phyloP scores from a whole-genome alignment of 2,113 vertebrate genomes.

The Cisticola juncidis region DNA sequence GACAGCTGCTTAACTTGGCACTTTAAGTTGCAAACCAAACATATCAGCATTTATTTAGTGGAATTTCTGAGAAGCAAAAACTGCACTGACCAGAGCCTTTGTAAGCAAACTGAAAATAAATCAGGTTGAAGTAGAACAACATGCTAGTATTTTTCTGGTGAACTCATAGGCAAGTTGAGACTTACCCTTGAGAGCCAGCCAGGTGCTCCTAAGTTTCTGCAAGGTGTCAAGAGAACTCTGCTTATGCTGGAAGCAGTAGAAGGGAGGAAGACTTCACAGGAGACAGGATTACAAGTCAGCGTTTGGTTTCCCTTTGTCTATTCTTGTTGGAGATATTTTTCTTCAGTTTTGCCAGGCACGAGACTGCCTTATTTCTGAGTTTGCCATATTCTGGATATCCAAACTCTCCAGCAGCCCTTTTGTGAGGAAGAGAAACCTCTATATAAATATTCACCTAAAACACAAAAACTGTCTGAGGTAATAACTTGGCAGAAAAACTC shows the following conservation, averaged over 20 bases:
- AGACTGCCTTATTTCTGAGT: not conserved
- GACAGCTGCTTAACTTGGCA: slow-evolving; percentile 32
- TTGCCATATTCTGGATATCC: not conserved
- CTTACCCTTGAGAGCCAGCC: not conserved
- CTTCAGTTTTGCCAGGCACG: not conserved
- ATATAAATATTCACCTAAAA: not conserved
- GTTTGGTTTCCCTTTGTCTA: not conserved
- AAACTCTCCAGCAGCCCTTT: not conserved
- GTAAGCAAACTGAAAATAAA: not conserved
- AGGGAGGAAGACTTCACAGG: not conserved
- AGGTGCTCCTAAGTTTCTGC: not conserved
- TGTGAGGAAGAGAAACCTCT: not conserved
- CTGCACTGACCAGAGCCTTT: not conserved
- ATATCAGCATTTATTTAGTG: not conserved
- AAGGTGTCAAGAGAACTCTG: not conserved
- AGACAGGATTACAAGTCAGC: not conserved
- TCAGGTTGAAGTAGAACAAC: not conserved
- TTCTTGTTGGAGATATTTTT: not conserved
- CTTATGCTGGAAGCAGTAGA: not conserved
- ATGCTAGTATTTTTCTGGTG: not conserved
- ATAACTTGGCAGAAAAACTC: not conserved
- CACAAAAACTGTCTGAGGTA: not conserved
- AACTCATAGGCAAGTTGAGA: not conserved
- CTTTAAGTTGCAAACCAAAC: not conserved
- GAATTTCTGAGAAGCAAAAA: not conserved